Percentiles rank a stretch among this genome's conserved stretches.
Evolutionary conservation across 2,797 vertebrate species (phyloP).

Genomic region (Pteropus rufus): DNA sequence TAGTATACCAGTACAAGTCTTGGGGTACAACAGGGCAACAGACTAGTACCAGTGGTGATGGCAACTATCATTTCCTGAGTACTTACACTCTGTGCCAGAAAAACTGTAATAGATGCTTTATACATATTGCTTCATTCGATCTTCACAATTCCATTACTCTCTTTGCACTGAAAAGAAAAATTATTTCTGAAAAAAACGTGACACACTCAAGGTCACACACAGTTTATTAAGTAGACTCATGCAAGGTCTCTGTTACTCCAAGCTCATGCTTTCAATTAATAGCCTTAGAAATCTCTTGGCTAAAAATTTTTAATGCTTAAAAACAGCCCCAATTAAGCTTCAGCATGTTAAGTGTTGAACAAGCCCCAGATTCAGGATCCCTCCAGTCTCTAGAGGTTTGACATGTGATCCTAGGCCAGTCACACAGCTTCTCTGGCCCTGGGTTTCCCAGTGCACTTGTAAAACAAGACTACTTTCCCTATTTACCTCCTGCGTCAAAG

Average conservation of each 20-base stretch:
- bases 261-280: slow-evolving; percentile 29
- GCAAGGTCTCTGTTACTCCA: background rate
- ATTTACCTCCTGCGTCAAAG: background rate
- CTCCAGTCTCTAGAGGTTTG: slow-evolving; percentile 25
- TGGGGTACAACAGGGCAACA: background rate
- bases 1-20: background rate
- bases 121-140: background rate
- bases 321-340: slow-evolving; percentile 58
- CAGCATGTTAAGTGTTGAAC: slow-evolving; percentile 34
- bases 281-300: slow-evolving; percentile 51
- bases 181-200: background rate
- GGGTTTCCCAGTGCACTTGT: slow-evolving; percentile 47
- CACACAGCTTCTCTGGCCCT: background rate
- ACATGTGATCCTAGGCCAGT: slow-evolving; percentile 44
- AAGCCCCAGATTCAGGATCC: slow-evolving; percentile 35
- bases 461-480: slow-evolving; percentile 40
- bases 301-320: slow-evolving; percentile 61
- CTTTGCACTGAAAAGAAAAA: background rate
- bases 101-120: background rate
- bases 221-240: background rate
- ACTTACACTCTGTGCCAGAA: background rate
- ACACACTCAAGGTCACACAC: slow-evolving; percentile 40
- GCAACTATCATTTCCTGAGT: background rate
- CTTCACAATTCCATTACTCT: background rate
- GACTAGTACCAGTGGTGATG: background rate